Evolutionary conservation across 1,140 invertebrate genomes (phyloP), one percentile per base, ranked within the genome.

Genomic region (Cydia fagiglandana): DNA sequence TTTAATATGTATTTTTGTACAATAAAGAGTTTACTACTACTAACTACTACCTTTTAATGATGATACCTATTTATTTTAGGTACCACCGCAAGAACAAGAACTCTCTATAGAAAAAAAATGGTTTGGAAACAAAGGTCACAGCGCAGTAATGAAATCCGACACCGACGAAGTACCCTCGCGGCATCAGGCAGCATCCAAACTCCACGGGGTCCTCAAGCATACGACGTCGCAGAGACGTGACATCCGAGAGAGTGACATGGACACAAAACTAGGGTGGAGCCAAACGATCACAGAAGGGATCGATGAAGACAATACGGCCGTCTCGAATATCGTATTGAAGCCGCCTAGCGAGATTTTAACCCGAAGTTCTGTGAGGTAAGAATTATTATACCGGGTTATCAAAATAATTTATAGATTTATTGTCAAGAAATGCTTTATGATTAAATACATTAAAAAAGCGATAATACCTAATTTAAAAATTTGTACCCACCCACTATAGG

Each of bases 101-200:
- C 84, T 91, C 76, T 89, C 91, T 81, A 88, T 92, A 12, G 91
- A 92, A 56, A 82, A 80, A 5, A 91, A 92, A 85, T 88, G 88
- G 77, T 92, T 92, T 81, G 85, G 83, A 3, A 53, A 53, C 5
- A 53, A 53, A 53, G 50, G 84, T 85, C 0, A 88, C 79, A 70
- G 17, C n/a, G 78, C 34, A 80, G 78, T 41, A 80, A 66, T 12
- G 76, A 79, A 38, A 78, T 68, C 28, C 77, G 74, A 9, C 74
- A 79, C 73, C 15, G 73, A 78, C 64, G 56, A 3, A 20, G 56
- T 0, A 24, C 2, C 20, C 2, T 10, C 56, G 15, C 50, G 17
- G n/a, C 50, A 53, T n/a, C 50, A 53, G 17, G 20, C 7, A 20
- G 10, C 34, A 1, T 34, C 15, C 12, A 70, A 70, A 20, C 38